phyloP scores from a whole-genome alignment of 2,888 invertebrate genomes.

The Leptinotarsa tumamoca region DNA sequence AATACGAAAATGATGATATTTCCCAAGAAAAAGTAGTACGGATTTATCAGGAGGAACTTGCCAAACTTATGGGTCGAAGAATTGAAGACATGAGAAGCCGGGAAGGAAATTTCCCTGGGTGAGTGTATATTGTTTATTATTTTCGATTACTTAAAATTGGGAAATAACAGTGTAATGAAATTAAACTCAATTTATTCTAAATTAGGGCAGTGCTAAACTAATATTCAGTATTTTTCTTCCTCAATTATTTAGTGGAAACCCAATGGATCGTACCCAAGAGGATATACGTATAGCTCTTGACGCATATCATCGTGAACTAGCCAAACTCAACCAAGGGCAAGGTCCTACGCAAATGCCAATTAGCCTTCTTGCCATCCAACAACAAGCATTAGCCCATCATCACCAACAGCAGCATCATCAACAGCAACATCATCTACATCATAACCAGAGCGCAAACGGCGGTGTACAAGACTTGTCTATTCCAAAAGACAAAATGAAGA shows the following conservation, averaged over 20 bases:
- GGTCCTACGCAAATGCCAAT: slow-evolving; percentile 70
- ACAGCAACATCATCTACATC: slow-evolving; percentile 66
- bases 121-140: slow-evolving; percentile 58
- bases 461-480: slow-evolving; percentile 87
- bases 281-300: slow-evolving; percentile 91
- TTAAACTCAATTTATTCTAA: not conserved
- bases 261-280: slow-evolving; percentile 79
- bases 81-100: slow-evolving; percentile 82
- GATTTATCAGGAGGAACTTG: slow-evolving; percentile 94
- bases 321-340: slow-evolving; percentile 80
- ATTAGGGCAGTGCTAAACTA: slow-evolving; percentile 67
- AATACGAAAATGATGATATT: slow-evolving; percentile 94
- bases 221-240: slow-evolving; percentile 83
- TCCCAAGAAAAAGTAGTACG: slow-evolving; percentile 95
- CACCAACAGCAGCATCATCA: slow-evolving; percentile 72
- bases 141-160: not conserved
- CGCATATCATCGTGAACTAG: slow-evolving; percentile 92
- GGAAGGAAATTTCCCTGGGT: slow-evolving; percentile 86
- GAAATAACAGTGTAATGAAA: not conserved
- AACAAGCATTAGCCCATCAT: slow-evolving; percentile 75
- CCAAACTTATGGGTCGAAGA: slow-evolving; percentile 88
- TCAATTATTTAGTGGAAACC: slow-evolving; percentile 80
- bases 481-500: slow-evolving; percentile 80
- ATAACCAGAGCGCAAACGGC: slow-evolving; percentile 70
- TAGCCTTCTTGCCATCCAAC: slow-evolving; percentile 78